These are phyloP conservation scores for Carterocephalus palaemon DNA, from an alignment of 2,888 invertebrate species.

Conservation along the genomic window DNA sequence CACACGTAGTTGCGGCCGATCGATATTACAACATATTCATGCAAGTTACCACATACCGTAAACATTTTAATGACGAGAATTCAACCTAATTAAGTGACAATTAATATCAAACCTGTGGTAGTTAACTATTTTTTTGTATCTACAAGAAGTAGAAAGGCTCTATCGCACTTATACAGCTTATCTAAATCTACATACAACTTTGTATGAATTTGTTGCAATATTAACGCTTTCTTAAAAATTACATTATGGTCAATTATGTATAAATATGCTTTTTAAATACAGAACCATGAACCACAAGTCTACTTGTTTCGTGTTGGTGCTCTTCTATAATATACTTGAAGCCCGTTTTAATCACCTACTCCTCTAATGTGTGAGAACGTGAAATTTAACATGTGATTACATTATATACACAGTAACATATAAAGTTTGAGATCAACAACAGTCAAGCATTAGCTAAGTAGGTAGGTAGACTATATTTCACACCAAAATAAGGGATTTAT, in stretches of 20 bases:
- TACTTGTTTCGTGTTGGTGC: slow-evolving; percentile 75
- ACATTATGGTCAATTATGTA: slow-evolving; percentile 41
- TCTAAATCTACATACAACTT: background rate
- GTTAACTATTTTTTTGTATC: too few species aligned
- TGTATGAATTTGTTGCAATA: slow-evolving; percentile 45
- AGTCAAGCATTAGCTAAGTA: slow-evolving; percentile 71
- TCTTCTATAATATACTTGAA: slow-evolving; percentile 66
- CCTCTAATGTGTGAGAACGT: slow-evolving; percentile 63
- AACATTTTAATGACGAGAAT: background rate
- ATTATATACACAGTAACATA: slow-evolving; percentile 75
- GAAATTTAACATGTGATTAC: slow-evolving; percentile 76
- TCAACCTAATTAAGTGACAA: too few species aligned
- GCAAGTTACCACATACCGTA: slow-evolving; percentile 25
- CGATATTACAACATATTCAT: slow-evolving; percentile 50
- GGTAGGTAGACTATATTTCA: slow-evolving; percentile 28
- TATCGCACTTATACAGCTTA: background rate
- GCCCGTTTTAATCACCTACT: slow-evolving; percentile 58
- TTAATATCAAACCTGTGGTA: too few species aligned
- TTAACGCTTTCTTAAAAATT: slow-evolving; percentile 45
- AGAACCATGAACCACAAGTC: slow-evolving; percentile 65
- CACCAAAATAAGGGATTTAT: slow-evolving; percentile 31
- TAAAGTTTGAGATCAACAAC: slow-evolving; percentile 75
- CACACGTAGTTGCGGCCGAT: slow-evolving; percentile 46
- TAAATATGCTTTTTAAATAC: slow-evolving; percentile 63
- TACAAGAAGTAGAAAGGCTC: background rate